Conservation (phyloP, 2,888 invertebrate genomes). For the Colostygia pectinataria region DNA sequence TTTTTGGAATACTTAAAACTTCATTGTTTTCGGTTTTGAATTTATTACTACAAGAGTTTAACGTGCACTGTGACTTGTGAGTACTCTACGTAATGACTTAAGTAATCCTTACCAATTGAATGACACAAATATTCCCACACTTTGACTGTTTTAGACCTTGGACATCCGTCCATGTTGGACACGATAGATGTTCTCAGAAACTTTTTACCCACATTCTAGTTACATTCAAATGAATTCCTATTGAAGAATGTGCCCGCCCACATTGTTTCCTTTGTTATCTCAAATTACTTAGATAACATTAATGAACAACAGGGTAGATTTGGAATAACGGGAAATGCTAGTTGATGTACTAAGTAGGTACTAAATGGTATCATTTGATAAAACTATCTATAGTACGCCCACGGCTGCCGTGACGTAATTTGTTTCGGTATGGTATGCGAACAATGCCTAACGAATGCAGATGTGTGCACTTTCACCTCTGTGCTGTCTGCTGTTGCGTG, state of each 20-base stretch:
- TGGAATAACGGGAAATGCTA: no score
- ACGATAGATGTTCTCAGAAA: neutral
- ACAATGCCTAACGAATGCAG: constrained; percentile 49
- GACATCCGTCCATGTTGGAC: constrained; percentile 1
- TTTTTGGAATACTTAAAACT: no score
- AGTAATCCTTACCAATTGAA: no score
- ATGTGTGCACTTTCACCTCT: constrained; percentile 72
- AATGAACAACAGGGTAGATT: no score
- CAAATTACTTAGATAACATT: neutral
- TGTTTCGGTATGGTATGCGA: constrained; percentile 43
- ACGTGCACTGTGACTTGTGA: no score
- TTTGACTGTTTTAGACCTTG: constrained; percentile 17
- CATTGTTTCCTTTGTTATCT: constrained; percentile 47
- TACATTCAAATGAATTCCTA: no score
- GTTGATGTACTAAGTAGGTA: no score
- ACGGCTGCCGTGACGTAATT: constrained; percentile 36
- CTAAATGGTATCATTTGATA: constrained; percentile 26
- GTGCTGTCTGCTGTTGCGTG: constrained; percentile 48
- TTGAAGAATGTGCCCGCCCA: constrained; percentile 31
- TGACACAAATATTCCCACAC: constrained; percentile 25
- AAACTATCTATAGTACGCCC: constrained; percentile 48
- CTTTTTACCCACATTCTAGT: constrained; percentile 16
- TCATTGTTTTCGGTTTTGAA: no score
- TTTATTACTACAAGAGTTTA: no score
- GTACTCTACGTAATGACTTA: no score